These are phyloP conservation scores for Poecilus cupreus DNA, from an alignment of 2,888 invertebrate genomes.

Conservation along the genomic window DNA sequence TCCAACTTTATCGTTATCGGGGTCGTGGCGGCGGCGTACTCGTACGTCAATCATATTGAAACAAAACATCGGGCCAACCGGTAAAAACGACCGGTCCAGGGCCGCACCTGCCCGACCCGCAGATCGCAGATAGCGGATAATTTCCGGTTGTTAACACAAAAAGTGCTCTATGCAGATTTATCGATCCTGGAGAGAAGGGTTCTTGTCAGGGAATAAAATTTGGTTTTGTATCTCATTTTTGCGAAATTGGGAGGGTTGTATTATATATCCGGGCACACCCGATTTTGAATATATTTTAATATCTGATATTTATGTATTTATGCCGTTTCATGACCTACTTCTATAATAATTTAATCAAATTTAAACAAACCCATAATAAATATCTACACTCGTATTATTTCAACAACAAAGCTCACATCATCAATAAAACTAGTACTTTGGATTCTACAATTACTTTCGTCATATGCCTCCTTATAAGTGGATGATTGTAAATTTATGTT, in stretches of 20 bases:
- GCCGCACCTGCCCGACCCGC: neutral
- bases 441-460: too few relatives aligned
- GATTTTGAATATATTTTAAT: too few relatives aligned
- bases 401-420: too few relatives aligned
- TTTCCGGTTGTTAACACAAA: slow-evolving; percentile 33
- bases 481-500: too few relatives aligned
- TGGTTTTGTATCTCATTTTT: neutral
- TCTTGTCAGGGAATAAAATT: slow-evolving; percentile 6
- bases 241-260: neutral
- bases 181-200: neutral
- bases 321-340: too few relatives aligned
- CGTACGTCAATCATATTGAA: slow-evolving; percentile 54
- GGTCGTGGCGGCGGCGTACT: neutral
- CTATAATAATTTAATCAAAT: too few relatives aligned
- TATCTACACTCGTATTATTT: too few relatives aligned
- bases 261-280: too few relatives aligned
- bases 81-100: slow-evolving; percentile 2
- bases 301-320: too few relatives aligned
- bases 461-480: too few relatives aligned
- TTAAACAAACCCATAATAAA: too few relatives aligned
- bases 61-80: slow-evolving; percentile 47
- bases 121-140: slow-evolving; percentile 11
- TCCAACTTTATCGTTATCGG: slow-evolving; percentile 55
- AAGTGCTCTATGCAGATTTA: slow-evolving; percentile 26
- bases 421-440: too few relatives aligned